Evolutionary conservation across 2,797 vertebrate species (phyloP), one percentile per base, ranked within the genome.

Genomic region (Serranus cabrilla): DNA sequence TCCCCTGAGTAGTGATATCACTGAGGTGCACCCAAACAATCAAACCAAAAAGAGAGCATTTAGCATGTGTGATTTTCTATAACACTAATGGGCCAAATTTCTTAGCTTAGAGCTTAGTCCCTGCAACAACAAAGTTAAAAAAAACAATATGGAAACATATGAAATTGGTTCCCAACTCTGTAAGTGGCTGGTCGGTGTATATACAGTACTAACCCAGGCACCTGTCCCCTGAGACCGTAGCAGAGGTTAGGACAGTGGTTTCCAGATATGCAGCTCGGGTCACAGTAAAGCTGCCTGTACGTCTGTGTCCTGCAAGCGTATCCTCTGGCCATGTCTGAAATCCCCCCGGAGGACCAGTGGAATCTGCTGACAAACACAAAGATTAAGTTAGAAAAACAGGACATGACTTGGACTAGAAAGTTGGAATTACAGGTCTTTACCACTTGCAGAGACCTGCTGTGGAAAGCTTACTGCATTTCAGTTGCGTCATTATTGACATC

Each of bases 301-400:
- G 59, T 74, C 71, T 60, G 40, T 76, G 66, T 71, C 63, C 69
- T 79, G 76, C 59, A 64, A 80, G 73, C 21, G 37, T 23, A 76
- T 17, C 54, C 55, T 42, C 45, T 0, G 8, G 70, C 62, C 77
- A 59, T 42, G 43, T 52, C 55, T 80, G 43, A 80, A 70, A 71
- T 72, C 81, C 67, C 73, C 37, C 11, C 39, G 64, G 80, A 78
- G 47, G 20, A 31, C 58, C 51, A 62, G 66, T 43, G 69, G 61
- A 75, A 64, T 62, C 40, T 80, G 46, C 80, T 76, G 57, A 79
- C 70, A 69, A 74, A 73, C 54, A 63, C 21, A 57, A 18, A 54
- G 23, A 43, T 73, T 39, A 40, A 58, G 37, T 66, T 23, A 45
- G 27, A 81, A 21, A 52, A 75, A 64, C 13, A 0, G 20, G 34